A percentile compares a stretch with the other conserved stretches of the same genome.
These are phyloP conservation scores for Camponotus pennsylvanicus DNA, from an alignment of 1,140 invertebrate species.

Conservation along the genomic window DNA sequence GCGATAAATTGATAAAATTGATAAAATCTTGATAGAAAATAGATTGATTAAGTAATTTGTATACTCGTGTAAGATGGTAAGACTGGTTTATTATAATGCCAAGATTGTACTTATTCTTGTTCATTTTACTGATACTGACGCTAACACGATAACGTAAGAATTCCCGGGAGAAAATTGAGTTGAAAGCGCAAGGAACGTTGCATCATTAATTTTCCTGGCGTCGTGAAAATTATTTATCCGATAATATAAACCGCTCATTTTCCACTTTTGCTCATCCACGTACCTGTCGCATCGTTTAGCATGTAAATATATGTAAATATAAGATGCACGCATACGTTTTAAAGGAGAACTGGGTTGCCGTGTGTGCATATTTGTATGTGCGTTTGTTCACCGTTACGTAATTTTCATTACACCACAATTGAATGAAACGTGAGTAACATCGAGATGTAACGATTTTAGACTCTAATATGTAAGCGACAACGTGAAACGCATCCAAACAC, in stretches of 20 bases:
- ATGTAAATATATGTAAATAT: constrained; percentile 74
- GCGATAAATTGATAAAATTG: constrained; percentile 7
- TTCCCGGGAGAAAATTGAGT: constrained; percentile 39
- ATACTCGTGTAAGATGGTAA: neutral
- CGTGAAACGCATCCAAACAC: neutral
- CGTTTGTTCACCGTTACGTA: constrained; percentile 63
- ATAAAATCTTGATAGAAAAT: constrained; percentile 19
- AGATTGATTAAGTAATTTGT: neutral
- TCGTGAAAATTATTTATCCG: constrained; percentile 41
- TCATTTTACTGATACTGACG: constrained; percentile 17
- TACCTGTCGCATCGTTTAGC: constrained; percentile 63
- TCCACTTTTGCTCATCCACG: constrained; percentile 37
- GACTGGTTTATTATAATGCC: constrained; percentile 12
- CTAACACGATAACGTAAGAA: constrained; percentile 35
- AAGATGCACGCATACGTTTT: constrained; percentile 53
- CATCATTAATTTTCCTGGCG: constrained; percentile 34
- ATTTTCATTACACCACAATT: constrained; percentile 62
- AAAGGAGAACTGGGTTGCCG: constrained; percentile 60
- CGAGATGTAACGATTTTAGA: constrained; percentile 51
- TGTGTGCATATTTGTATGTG: constrained; percentile 12
- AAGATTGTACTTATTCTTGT: neutral
- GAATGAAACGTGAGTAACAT: constrained; percentile 61
- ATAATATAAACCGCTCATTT: constrained; percentile 13
- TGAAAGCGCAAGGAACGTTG: constrained; percentile 36
- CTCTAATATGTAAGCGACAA: constrained; percentile 43